phyloP scores from a whole-genome alignment of 2,888 invertebrate species.

The Drosophila yooni region DNA sequence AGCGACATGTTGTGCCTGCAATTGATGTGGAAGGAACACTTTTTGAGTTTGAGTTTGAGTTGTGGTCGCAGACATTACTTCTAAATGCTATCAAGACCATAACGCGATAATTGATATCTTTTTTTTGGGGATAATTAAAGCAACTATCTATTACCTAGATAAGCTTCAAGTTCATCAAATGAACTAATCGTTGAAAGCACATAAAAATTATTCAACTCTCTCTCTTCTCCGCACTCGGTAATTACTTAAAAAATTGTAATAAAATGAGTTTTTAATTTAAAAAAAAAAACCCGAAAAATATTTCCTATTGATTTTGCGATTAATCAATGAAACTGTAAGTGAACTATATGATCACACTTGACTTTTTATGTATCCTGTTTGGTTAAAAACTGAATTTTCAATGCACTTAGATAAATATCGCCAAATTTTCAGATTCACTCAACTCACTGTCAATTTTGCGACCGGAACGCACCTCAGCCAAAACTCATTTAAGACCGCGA shows the following conservation, averaged over 20 bases:
- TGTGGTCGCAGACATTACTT: background rate
- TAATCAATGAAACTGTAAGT: background rate
- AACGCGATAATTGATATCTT: background rate
- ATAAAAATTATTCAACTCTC: background rate
- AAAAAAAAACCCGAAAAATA: background rate
- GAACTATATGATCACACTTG: background rate
- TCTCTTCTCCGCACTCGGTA: background rate
- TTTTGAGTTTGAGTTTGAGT: background rate
- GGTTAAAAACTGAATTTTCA: no score
- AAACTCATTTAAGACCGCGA: background rate
- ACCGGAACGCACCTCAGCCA: background rate
- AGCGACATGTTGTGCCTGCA: conserved; percentile 51
- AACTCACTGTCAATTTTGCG: background rate
- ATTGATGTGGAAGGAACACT: background rate
- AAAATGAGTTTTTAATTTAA: no score
- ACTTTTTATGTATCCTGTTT: background rate
- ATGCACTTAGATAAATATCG: no score
- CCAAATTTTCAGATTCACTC: background rate
- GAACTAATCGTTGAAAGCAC: background rate
- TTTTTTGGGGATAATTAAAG: background rate
- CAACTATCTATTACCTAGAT: background rate
- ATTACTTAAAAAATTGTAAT: no score
- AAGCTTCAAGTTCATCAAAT: background rate
- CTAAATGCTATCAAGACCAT: background rate
- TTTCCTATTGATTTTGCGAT: background rate